These are phyloP conservation scores for Anolis carolinensis DNA, from an alignment of 2,113 vertebrate species.

Conservation along the genomic window DNA sequence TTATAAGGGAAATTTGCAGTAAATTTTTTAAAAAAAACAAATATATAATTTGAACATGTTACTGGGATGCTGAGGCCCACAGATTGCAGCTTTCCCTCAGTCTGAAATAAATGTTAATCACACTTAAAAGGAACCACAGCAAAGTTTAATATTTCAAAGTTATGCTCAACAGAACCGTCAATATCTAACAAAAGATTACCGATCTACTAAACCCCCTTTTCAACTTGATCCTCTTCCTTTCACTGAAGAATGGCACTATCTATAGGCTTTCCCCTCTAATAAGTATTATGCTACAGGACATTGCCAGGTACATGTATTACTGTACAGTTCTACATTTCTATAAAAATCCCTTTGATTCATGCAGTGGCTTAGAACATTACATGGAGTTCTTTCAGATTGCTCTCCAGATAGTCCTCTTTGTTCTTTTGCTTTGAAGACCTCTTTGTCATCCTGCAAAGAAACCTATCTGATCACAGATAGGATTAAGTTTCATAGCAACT, in stretches of 20 bases:
- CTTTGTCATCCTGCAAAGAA: background rate
- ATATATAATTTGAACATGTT: too few species aligned
- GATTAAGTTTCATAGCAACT: background rate
- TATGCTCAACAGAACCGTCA: too few species aligned
- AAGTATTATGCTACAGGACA: background rate
- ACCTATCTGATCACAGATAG: background rate
- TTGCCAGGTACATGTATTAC: background rate
- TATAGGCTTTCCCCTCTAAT: background rate
- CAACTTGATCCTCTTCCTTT: background rate
- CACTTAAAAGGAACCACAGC: background rate
- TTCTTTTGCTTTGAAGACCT: background rate
- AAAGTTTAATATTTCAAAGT: background rate
- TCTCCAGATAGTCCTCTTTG: background rate
- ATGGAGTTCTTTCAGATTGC: background rate
- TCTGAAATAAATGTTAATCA: background rate
- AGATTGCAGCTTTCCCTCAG: background rate
- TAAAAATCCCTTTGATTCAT: background rate
- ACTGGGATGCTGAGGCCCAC: background rate
- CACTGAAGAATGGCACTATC: background rate
- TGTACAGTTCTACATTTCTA: background rate
- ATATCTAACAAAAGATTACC: background rate
- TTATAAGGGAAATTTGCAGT: too few species aligned
- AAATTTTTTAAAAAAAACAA: too few species aligned
- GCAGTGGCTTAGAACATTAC: conserved; percentile 8
- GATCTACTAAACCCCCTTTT: background rate